Evolutionary conservation across 2,888 invertebrate species (phyloP).

Genomic region (Hylaea fasciaria): DNA sequence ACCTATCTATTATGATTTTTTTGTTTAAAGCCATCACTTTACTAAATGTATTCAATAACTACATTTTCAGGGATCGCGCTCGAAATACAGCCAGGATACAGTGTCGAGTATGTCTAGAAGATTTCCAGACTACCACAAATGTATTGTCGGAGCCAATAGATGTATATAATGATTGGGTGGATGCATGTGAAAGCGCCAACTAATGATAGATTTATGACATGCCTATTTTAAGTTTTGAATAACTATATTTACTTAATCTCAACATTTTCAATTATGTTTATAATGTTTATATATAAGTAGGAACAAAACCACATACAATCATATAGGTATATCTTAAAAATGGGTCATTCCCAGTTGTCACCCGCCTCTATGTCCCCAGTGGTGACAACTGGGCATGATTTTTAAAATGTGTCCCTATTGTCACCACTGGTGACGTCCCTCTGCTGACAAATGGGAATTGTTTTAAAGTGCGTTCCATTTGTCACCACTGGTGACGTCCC

Average conservation of each 20-base stretch:
- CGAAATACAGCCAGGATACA: constrained; percentile 97
- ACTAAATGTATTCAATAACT: not conserved
- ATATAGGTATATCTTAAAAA: not conserved
- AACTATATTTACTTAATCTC: constrained; percentile 38
- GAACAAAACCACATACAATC: not conserved
- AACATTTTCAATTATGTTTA: not conserved
- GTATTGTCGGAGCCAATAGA: constrained; percentile 98
- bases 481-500: too few relatives aligned
- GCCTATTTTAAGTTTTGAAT: constrained; percentile 37
- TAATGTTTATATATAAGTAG: not conserved
- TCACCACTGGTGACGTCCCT: too few relatives aligned
- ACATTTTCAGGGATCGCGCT: constrained; percentile 94
- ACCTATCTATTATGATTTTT: not conserved
- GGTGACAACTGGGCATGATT: too few relatives aligned
- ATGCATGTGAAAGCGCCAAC: constrained; percentile 98
- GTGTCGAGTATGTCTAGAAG: constrained; percentile 98
- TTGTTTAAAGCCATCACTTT: not conserved
- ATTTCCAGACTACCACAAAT: constrained; percentile 98
- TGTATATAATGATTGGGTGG: constrained; percentile 99
- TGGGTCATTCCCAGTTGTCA: too few relatives aligned
- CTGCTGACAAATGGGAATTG: too few relatives aligned
- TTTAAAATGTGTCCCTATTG: too few relatives aligned
- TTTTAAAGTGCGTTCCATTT: too few relatives aligned
- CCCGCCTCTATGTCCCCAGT: too few relatives aligned
- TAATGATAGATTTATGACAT: constrained; percentile 52